Conservation (phyloP, 2,888 invertebrate genomes). For the Catocala fraxini region DNA sequence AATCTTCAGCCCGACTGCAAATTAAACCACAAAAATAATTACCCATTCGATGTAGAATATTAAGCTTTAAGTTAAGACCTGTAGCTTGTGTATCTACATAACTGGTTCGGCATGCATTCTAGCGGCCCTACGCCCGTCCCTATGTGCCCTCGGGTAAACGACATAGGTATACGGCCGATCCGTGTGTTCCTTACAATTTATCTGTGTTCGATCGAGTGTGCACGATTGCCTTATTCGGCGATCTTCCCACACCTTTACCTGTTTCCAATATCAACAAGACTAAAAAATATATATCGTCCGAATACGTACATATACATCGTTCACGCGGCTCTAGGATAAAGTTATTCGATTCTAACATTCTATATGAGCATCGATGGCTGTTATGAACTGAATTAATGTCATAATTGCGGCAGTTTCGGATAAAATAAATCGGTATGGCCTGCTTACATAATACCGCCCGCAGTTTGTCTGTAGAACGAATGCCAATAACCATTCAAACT, state of each 20-base stretch:
- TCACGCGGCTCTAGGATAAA: conserved; percentile 74
- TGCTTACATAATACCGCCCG: conserved; percentile 84
- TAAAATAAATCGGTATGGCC: conserved; percentile 84
- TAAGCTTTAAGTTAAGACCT: conserved; percentile 56
- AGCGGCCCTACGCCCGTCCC: conserved; percentile 26
- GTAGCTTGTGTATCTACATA: conserved; percentile 63
- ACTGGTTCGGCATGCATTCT: conserved; percentile 65
- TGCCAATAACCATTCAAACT: conserved; percentile 63
- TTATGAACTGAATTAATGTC: conserved; percentile 84
- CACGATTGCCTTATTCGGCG: conserved; percentile 64
- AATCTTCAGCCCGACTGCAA: conserved; percentile 67
- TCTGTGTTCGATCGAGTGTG: conserved; percentile 67
- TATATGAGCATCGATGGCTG: conserved; percentile 79
- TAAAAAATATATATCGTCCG: conserved; percentile 61
- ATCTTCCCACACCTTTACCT: conserved; percentile 77
- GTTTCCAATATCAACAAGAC: conserved; percentile 64
- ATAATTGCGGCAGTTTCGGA: conserved; percentile 84
- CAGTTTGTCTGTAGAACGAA: conserved; percentile 69
- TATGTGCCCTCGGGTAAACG: conserved; percentile 29
- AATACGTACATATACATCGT: conserved; percentile 61
- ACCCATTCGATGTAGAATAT: conserved; percentile 69
- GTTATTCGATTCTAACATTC: conserved; percentile 80
- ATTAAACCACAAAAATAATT: conserved; percentile 82
- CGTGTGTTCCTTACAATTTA: conserved; percentile 67
- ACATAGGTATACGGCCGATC: conserved; percentile 39